Percentiles rank a stretch among this genome's conserved stretches.
Evolutionary conservation across 2,888 invertebrate species (phyloP).

Genomic region (Chymomyza amoena): DNA sequence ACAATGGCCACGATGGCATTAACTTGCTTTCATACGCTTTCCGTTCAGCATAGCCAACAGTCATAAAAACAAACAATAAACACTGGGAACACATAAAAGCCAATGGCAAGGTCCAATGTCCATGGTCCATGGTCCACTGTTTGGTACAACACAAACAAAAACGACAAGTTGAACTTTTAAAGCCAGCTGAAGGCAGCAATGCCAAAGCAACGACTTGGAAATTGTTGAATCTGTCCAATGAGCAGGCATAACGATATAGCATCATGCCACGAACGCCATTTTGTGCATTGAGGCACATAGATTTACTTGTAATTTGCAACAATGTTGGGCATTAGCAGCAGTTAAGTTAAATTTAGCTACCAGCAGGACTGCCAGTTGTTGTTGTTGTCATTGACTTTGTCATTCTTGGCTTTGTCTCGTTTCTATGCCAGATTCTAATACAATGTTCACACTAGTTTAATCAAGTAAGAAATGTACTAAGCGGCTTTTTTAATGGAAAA

Average conservation of each 20-base stretch:
- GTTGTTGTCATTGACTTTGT: slow-evolving; percentile 17
- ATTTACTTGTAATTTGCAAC: slow-evolving; percentile 64
- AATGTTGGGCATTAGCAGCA: slow-evolving; percentile 31
- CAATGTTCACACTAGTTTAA: too few species aligned
- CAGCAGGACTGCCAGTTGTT: slow-evolving; percentile 33
- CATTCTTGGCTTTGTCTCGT: slow-evolving; percentile 13
- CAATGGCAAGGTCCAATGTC: slow-evolving; percentile 39
- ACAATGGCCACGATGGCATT: slow-evolving; percentile 6
- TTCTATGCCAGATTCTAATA: too few species aligned
- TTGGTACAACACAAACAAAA: slow-evolving; percentile 3
- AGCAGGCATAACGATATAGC: not conserved
- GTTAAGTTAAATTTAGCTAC: not conserved
- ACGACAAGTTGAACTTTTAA: slow-evolving; percentile 45
- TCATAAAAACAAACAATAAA: slow-evolving; percentile 59
- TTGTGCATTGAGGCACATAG: slow-evolving; percentile 59
- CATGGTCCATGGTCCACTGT: slow-evolving; percentile 35
- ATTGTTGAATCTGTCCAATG: slow-evolving; percentile 45
- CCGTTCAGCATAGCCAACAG: not conserved
- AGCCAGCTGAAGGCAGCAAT: slow-evolving; percentile 17
- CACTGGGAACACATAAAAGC: slow-evolving; percentile 45
- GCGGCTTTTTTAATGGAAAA: too few species aligned
- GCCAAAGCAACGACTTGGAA: slow-evolving; percentile 52
- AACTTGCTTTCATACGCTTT: not conserved
- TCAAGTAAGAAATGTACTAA: too few species aligned
- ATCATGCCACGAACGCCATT: not conserved